phyloP scores from a whole-genome alignment of 2,888 invertebrate genomes.

The Bombylius major region DNA sequence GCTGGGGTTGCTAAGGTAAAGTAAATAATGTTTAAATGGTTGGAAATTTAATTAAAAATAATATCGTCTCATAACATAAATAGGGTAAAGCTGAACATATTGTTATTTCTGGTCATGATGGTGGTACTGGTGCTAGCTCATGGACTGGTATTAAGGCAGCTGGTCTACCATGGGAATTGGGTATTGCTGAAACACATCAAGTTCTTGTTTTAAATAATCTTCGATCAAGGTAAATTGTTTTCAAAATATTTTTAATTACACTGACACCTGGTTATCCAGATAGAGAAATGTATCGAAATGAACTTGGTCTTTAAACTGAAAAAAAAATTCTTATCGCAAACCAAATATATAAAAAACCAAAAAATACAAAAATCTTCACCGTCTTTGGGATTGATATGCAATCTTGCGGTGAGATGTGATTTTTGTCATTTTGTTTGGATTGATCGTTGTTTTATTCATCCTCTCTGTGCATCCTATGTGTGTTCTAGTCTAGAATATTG shows the following conservation, averaged over 20 bases:
- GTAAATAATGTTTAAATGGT: not conserved
- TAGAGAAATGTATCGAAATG: conserved; percentile 18
- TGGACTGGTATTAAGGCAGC: conserved; percentile 99
- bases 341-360: not conserved
- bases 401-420: conserved; percentile 22
- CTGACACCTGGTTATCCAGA: conserved; percentile 36
- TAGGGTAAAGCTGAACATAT: conserved; percentile 97
- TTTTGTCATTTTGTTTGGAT: conserved; percentile 8
- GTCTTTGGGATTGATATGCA: conserved; percentile 10
- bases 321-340: not conserved
- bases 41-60: no score
- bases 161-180: conserved; percentile 97
- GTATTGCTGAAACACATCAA: conserved; percentile 97
- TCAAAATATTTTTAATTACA: conserved; percentile 25
- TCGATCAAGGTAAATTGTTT: conserved; percentile 47
- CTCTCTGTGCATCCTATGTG: not conserved
- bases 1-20: conserved; percentile 89
- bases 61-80: no score
- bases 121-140: conserved; percentile 96
- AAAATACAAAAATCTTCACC: conserved; percentile 2
- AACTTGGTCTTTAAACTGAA: not conserved
- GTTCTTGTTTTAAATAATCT: conserved; percentile 87
- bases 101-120: conserved; percentile 97
- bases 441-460: not conserved
- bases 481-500: not conserved